Percentiles rank a stretch among this genome's conserved stretches.
Conservation (phyloP, 2,888 invertebrate species). For the Pyrrhosoma nymphula region DNA sequence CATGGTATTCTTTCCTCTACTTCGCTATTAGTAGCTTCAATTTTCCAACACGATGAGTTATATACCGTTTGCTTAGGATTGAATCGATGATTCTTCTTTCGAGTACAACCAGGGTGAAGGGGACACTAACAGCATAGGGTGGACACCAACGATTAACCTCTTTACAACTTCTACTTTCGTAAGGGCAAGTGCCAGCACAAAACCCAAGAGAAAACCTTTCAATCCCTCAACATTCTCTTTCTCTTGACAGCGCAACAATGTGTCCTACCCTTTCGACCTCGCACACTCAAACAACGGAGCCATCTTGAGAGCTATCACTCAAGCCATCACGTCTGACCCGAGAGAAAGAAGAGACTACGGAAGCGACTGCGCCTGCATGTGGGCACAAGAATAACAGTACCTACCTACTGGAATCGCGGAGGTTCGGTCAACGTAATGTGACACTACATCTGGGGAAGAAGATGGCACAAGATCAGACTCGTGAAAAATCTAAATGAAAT, state of each 20-base stretch:
- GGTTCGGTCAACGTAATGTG: too few species aligned
- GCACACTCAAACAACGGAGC: background rate
- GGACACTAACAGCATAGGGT: background rate
- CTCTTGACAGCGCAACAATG: background rate
- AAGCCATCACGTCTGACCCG: conserved; percentile 24
- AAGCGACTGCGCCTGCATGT: background rate
- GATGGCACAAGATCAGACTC: background rate
- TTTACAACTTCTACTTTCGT: background rate
- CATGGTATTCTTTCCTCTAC: too few species aligned
- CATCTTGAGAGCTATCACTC: conserved; percentile 4
- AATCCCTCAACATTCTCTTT: background rate
- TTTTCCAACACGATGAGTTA: too few species aligned
- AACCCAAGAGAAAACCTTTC: background rate
- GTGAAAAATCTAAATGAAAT: background rate
- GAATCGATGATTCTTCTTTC: background rate
- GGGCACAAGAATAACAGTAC: background rate
- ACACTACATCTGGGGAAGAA: background rate
- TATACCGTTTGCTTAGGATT: too few species aligned
- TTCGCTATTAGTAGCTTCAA: too few species aligned
- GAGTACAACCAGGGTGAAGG: background rate
- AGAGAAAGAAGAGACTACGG: background rate
- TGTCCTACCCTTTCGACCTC: background rate
- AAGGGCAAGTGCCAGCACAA: background rate
- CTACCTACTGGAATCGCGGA: background rate
- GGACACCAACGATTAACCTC: background rate